A percentile compares a stretch with the other conserved stretches of the same genome.
phyloP scores from a whole-genome alignment of 2,888 invertebrate species.

The Prenolepis imparis region DNA sequence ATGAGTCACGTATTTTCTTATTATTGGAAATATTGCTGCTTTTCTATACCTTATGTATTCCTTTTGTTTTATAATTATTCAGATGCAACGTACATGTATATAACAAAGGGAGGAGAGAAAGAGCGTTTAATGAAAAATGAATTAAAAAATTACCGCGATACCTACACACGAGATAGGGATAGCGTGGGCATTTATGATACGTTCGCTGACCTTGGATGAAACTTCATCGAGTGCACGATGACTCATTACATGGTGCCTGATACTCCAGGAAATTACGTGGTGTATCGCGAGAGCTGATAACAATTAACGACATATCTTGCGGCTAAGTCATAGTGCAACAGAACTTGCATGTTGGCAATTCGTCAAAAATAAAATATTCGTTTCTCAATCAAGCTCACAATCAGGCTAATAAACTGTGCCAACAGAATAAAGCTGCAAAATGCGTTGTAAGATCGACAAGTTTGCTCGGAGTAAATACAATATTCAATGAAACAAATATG shows the following conservation, averaged over 20 bases:
- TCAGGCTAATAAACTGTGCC: background rate
- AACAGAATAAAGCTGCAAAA: background rate
- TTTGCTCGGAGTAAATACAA: background rate
- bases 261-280: conserved; percentile 64
- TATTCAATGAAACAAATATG: background rate
- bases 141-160: background rate
- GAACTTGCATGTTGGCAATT: no score
- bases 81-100: background rate
- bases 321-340: conserved; percentile 11
- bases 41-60: background rate
- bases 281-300: conserved; percentile 62
- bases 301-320: conserved; percentile 45
- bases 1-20: conserved; percentile 13
- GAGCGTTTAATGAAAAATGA: conserved; percentile 3
- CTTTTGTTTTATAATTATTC: background rate
- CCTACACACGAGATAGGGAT: background rate
- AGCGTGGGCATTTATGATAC: conserved; percentile 24
- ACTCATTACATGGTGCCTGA: conserved; percentile 58
- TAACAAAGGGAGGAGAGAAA: background rate
- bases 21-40: background rate
- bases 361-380: background rate
- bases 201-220: conserved; percentile 55
- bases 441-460: background rate
- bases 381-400: background rate
- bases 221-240: conserved; percentile 52